Percentiles rank a stretch among this genome's conserved stretches.
Evolutionary conservation across 2,113 vertebrate genomes (phyloP).

Genomic region (Ellobius talpinus): DNA sequence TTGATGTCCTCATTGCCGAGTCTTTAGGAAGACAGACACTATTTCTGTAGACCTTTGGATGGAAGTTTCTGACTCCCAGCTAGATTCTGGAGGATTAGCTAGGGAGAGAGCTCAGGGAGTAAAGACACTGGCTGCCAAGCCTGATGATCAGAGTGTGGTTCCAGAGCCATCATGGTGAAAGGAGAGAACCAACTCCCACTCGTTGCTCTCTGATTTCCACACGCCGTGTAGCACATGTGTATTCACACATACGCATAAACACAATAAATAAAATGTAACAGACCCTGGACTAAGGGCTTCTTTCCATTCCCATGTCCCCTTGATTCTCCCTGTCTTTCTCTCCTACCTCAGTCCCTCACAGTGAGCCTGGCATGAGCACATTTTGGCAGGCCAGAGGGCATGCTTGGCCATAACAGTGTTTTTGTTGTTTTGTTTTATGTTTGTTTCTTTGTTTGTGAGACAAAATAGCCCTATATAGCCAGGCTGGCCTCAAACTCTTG

Average conservation of each 20-base stretch:
- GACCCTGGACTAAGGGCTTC: background rate
- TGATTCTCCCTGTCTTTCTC: background rate
- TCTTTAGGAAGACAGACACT: background rate
- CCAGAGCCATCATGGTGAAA: background rate
- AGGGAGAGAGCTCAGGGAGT: background rate
- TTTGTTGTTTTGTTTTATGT: background rate
- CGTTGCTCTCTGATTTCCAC: background rate
- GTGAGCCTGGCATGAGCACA: background rate
- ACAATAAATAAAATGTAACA: background rate
- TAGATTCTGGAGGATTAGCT: background rate
- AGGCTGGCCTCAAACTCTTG: background rate
- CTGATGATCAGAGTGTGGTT: background rate
- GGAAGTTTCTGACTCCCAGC: background rate
- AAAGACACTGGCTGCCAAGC: background rate
- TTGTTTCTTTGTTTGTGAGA: background rate
- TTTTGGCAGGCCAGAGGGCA: rapidly evolving
- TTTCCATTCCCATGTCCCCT: background rate
- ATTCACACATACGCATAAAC: background rate
- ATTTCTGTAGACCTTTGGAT: background rate
- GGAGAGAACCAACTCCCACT: background rate
- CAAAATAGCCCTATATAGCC: background rate
- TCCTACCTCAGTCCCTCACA: background rate
- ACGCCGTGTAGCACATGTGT: background rate
- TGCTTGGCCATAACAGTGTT: background rate
- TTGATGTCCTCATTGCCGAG: too few relatives aligned